Percentiles rank a stretch among this genome's conserved stretches.
Conservation (phyloP, 1,140 invertebrate genomes). For the Solenopsis fugax region DNA sequence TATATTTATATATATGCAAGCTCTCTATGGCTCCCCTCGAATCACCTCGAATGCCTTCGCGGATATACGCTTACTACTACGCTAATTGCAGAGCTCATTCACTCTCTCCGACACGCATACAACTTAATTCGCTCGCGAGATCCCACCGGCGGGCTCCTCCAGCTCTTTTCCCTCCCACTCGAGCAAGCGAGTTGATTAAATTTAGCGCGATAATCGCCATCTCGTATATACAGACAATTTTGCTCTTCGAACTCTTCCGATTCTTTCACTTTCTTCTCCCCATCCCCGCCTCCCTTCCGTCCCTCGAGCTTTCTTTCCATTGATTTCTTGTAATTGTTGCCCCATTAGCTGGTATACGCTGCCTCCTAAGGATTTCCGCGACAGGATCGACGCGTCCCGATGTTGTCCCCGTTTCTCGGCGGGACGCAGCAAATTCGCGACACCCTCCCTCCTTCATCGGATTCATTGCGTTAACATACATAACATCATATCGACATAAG, state of each 20-base stretch:
- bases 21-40: constrained; percentile 76
- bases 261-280: background rate
- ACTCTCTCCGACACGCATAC: constrained; percentile 50
- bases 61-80: constrained; percentile 72
- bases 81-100: constrained; percentile 65
- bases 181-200: constrained; percentile 70
- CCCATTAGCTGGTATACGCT: constrained; percentile 6
- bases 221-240: constrained; percentile 67
- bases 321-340: background rate
- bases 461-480: constrained; percentile 80
- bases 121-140: constrained; percentile 44
- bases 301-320: background rate
- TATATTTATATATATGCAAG: constrained; percentile 75
- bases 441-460: constrained; percentile 58
- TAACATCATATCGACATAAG: constrained; percentile 82
- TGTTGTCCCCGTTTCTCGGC: background rate
- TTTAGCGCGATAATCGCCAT: constrained; percentile 70
- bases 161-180: background rate
- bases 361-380: background rate
- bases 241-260: constrained; percentile 23
- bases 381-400: background rate
- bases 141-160: constrained; percentile 4
- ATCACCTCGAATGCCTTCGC: constrained; percentile 71
- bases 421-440: constrained; percentile 47
- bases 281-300: background rate